These are phyloP conservation scores for Lonchura striata DNA, from an alignment of 2,113 vertebrate species.

Conservation along the genomic window DNA sequence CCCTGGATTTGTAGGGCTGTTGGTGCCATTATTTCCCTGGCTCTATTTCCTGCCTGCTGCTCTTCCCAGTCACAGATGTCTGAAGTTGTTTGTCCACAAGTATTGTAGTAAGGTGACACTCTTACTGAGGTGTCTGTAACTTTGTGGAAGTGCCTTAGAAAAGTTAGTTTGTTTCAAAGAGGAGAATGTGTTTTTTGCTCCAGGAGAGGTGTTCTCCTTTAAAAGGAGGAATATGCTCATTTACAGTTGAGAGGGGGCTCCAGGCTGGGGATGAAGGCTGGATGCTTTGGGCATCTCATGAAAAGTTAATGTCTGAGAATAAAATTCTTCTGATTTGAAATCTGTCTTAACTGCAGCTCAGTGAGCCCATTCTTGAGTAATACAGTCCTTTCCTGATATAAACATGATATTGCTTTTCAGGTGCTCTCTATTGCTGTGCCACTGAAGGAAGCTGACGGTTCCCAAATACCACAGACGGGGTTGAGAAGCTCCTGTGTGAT, in stretches of 20 bases:
- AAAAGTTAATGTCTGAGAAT: rapidly evolving
- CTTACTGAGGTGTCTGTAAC: neutral
- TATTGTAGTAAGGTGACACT: neutral
- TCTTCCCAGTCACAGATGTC: neutral
- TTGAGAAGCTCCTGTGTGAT: neutral
- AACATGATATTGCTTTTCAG: neutral
- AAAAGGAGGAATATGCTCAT: neutral
- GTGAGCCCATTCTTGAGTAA: neutral
- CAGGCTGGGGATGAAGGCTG: neutral
- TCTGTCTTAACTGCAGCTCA: neutral
- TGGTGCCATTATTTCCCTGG: neutral
- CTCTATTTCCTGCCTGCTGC: neutral
- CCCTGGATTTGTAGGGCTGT: neutral
- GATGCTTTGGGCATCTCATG: neutral
- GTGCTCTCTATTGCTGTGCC: neutral
- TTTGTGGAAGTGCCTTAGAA: neutral
- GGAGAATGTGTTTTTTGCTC: neutral
- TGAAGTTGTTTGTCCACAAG: rapidly evolving
- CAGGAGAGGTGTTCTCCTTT: neutral
- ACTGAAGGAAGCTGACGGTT: neutral
- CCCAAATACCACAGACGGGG: neutral
- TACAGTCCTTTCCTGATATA: neutral
- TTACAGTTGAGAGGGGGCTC: neutral
- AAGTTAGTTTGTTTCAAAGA: neutral
- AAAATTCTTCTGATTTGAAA: neutral